phyloP scores from a whole-genome alignment of 1,140 invertebrate species.

The Bombus confusus region DNA sequence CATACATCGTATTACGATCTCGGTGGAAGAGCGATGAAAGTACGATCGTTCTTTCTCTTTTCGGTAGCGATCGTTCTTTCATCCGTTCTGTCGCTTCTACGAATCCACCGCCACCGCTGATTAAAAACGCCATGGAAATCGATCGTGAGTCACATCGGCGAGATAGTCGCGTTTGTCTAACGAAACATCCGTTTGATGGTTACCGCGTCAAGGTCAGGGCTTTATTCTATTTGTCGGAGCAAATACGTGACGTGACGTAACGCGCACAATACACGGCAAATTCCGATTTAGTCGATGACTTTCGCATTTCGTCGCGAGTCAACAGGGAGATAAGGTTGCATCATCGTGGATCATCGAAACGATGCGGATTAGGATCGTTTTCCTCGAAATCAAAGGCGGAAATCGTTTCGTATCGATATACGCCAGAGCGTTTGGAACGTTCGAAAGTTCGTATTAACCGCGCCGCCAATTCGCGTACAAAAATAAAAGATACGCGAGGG shows the following conservation, averaged over 20 bases:
- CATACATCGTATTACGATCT: not conserved
- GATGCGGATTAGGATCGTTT: too few species aligned
- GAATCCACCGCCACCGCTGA: not conserved
- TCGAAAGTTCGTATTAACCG: constrained; percentile 21
- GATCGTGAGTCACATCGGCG: constrained; percentile 23
- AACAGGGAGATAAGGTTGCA: too few species aligned
- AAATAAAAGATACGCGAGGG: constrained; percentile 44
- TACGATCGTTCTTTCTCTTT: not conserved
- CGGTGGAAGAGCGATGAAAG: too few species aligned
- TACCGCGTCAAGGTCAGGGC: not conserved
- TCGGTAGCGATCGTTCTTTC: not conserved
- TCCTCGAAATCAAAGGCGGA: too few species aligned
- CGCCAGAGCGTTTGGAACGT: not conserved
- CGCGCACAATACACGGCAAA: not conserved
- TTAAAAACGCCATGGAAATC: not conserved
- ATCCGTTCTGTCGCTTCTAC: not conserved
- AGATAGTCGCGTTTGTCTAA: constrained; percentile 12
- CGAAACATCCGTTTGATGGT: constrained; percentile 1
- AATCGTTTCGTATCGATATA: not conserved
- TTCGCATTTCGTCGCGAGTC: not conserved
- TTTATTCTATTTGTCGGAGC: not conserved
- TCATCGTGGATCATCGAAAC: not conserved
- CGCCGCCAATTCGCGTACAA: constrained; percentile 4
- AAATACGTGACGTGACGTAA: not conserved
- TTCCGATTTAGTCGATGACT: not conserved